Conservation (phyloP, 1,140 invertebrate genomes). For the Antheraea mylitta region DNA sequence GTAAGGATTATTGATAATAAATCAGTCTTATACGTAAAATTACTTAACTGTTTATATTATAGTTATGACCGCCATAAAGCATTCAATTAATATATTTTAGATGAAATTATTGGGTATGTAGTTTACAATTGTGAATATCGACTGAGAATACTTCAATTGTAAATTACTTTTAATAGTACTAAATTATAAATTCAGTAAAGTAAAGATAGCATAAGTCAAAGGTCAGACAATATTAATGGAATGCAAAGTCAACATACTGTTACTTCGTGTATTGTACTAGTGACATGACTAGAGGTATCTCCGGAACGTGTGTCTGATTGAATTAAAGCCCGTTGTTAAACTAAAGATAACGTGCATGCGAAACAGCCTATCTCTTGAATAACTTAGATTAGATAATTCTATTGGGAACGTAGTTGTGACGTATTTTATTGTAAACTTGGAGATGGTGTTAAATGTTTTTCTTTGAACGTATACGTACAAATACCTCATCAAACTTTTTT, state of each 20-base stretch:
- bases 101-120: no score
- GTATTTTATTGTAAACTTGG: not conserved
- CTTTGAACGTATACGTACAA: not conserved
- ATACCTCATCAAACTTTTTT: no score
- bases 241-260: conserved; percentile 5
- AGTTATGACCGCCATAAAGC: no score
- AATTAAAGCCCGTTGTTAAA: conserved; percentile 56
- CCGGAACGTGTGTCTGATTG: conserved; percentile 43
- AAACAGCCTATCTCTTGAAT: conserved; percentile 17
- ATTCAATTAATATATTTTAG: no score
- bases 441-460: not conserved
- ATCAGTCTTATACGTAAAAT: no score
- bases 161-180: no score
- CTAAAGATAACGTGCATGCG: conserved; percentile 34
- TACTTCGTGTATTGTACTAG: conserved; percentile 24
- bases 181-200: no score
- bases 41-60: no score
- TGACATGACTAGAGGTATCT: conserved; percentile 59
- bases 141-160: no score
- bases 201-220: not conserved
- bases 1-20: no score
- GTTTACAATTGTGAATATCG: no score
- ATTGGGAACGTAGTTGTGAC: conserved; percentile 7
- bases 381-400: conserved; percentile 14
- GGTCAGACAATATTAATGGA: conserved; percentile 4